These are phyloP conservation scores for Butorides virescens DNA, from an alignment of 2,113 vertebrate genomes.

Conservation along the genomic window DNA sequence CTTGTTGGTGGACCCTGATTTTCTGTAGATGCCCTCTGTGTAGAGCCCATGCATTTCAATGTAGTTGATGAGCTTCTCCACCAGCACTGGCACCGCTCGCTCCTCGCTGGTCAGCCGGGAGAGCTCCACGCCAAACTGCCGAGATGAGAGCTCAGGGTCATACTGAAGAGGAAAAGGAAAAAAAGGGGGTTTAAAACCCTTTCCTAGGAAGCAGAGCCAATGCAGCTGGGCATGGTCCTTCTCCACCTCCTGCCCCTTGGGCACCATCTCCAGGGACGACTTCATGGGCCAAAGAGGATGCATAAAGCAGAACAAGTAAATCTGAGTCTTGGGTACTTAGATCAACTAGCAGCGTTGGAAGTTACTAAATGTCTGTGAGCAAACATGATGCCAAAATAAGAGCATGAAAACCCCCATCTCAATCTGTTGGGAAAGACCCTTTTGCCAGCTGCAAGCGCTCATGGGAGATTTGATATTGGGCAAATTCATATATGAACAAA, in stretches of 20 bases:
- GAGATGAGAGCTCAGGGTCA: conserved; percentile 90
- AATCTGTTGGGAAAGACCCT: background rate
- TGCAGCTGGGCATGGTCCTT: fast-evolving
- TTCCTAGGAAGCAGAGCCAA: background rate
- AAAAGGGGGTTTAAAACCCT: background rate
- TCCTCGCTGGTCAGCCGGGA: conserved; percentile 93
- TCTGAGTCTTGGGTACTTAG: background rate
- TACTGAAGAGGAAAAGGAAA: conserved; percentile 73
- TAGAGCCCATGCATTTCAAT: conserved; percentile 99
- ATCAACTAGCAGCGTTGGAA: background rate
- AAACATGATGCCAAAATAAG: background rate
- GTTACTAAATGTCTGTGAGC: background rate
- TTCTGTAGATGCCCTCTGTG: conserved; percentile 96
- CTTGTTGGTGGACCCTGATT: conserved; percentile 96
- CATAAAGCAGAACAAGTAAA: background rate
- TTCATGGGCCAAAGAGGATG: background rate
- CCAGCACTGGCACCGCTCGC: conserved; percentile 88
- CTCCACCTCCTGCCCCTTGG: background rate
- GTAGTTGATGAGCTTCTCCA: conserved; percentile 97
- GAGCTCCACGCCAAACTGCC: conserved; percentile 94
- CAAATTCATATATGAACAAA: background rate
- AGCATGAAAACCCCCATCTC: background rate
- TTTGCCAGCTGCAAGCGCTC: background rate
- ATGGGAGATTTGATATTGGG: background rate
- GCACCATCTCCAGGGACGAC: background rate